These are phyloP conservation scores for Oedothorax gibbosus DNA, from an alignment of 1,140 invertebrate species.

Conservation along the genomic window DNA sequence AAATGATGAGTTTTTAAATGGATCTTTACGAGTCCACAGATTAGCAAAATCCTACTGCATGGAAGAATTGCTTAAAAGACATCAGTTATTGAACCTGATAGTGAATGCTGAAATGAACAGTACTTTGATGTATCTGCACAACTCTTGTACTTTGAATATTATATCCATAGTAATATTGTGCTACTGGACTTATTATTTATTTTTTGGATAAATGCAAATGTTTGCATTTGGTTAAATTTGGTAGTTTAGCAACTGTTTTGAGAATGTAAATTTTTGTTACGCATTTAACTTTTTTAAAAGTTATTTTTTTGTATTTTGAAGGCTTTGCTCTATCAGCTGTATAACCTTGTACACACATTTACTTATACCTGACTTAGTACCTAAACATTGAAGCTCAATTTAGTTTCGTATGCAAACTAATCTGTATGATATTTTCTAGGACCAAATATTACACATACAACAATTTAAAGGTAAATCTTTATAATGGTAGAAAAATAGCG, in stretches of 20 bases:
- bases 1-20: no score
- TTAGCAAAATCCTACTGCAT: neutral
- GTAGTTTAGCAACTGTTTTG: neutral
- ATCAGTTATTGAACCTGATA: slow-evolving; percentile 34
- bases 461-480: no score
- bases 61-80: slow-evolving; percentile 33
- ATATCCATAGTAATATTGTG: slow-evolving; percentile 18
- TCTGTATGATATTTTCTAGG: no score
- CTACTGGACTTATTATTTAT: slow-evolving; percentile 8
- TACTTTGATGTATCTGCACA: slow-evolving; percentile 52
- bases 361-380: no score
- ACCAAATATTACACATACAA: no score
- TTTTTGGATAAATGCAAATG: neutral
- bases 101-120: slow-evolving; percentile 38
- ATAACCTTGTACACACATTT: no score
- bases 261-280: neutral
- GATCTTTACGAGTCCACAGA: no score
- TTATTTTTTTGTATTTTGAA: neutral
- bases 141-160: slow-evolving; percentile 22
- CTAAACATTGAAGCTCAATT: no score
- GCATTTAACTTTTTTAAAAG: slow-evolving; percentile 5
- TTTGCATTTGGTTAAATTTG: neutral
- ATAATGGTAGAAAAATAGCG: no score
- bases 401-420: no score
- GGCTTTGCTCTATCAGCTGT: no score